Base-by-base conservation (phyloP, 2,113 vertebrate genomes). In the Corythornis madagascariensis region DNA sequence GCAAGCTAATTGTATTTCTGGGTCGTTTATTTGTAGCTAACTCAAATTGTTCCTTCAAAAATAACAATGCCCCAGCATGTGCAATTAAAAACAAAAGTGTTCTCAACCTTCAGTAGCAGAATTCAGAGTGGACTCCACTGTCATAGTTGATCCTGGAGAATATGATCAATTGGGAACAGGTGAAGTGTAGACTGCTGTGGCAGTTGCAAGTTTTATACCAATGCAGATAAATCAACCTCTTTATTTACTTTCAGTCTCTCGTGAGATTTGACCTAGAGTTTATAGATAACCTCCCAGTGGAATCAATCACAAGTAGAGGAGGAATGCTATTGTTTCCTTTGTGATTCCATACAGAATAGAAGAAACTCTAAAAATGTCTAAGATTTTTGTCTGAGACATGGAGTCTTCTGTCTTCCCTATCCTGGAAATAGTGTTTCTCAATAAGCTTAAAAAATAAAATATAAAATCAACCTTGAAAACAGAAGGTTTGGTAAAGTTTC, bases 271-370 rank as follows among this genome's bases (percentile, higher is more conserved):
- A 76, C 38, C 9, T 75, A 67, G 50, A 70, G 86, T 70, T 89
- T 74, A 20, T 1, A 70, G 35, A 5, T 6, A 13, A 10, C 9
- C 42, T 95, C 93, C 91, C 93, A 81, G 5, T 57, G 84, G 89
- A 86, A 66, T 47, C 77, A 96, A 86, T 86, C 76, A 86, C 59
- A 40, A 64, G n/a, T 80, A 73, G 53, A 65, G n/a, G 22, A 90
- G 38, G 8, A 47, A 35, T 79, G 38, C 22, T 77, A 17, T 57
- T 86, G 29, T 83, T 88, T 81, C 26, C 40, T 90, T 55, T 86
- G 38, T 63, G 59, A 56, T 45, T 92, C n/a, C 50, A 61, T 28
- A 21, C 22, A 65, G 40, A 73, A 59, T 25, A 64, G 64, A 88
- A 52, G 18, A 78, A 83, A 67, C 21, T 47, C 38, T 40, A 59